These are phyloP conservation scores for Heteromyza rotundicornis DNA, from an alignment of 2,888 invertebrate genomes.

Conservation along the genomic window DNA sequence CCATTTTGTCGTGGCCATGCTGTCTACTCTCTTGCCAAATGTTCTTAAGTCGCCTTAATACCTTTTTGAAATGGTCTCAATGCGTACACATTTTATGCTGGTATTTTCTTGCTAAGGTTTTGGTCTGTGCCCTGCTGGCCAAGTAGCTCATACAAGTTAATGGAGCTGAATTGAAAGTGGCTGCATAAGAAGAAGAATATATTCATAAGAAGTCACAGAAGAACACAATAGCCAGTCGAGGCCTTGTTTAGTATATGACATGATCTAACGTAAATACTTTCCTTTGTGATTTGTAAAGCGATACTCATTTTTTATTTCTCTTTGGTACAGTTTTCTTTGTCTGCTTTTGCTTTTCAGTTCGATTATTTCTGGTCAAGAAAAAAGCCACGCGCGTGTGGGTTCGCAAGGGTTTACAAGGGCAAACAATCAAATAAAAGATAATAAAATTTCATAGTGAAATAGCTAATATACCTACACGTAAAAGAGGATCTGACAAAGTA, in stretches of 20 bases:
- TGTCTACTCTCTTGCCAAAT: conserved; percentile 18
- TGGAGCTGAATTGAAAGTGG: conserved; percentile 17
- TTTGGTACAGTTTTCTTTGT: not conserved
- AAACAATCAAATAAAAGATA: not conserved
- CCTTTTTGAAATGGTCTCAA: conserved; percentile 32
- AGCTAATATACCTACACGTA: too few relatives aligned
- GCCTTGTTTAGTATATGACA: not conserved
- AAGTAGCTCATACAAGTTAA: conserved; percentile 18
- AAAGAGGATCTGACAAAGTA: too few relatives aligned
- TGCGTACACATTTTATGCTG: not conserved
- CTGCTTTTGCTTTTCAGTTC: not conserved
- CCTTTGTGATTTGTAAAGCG: not conserved
- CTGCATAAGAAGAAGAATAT: too few relatives aligned
- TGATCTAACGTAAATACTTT: too few relatives aligned
- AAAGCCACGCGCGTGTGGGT: not conserved
- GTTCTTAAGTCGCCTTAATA: conserved; percentile 36
- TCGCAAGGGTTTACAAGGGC: not conserved
- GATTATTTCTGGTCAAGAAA: too few relatives aligned
- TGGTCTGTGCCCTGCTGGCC: not conserved
- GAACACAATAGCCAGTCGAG: too few relatives aligned
- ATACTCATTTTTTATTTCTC: not conserved
- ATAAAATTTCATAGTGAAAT: too few relatives aligned
- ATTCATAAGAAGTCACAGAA: too few relatives aligned
- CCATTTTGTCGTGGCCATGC: too few relatives aligned
- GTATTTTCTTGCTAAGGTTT: not conserved